A percentile compares a stretch with the other conserved stretches of the same genome.
Evolutionary conservation across 2,888 invertebrate genomes (phyloP).

Genomic region (Colletes collaris): DNA sequence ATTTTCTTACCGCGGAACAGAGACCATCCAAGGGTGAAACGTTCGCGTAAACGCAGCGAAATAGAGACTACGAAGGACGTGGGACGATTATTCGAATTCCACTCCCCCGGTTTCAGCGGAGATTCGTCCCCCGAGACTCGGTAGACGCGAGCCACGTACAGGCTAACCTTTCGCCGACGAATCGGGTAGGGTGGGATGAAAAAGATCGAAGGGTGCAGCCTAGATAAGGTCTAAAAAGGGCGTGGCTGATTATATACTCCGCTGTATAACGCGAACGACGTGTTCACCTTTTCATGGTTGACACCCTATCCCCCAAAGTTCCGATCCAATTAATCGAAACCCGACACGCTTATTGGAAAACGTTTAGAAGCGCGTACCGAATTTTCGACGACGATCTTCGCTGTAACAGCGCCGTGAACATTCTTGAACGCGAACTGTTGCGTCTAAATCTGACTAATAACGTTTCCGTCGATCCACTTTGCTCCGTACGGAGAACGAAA

Average conservation of each 20-base stretch:
- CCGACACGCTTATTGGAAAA: slow-evolving; percentile 48
- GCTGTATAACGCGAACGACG: slow-evolving; percentile 29
- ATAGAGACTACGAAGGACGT: slow-evolving; percentile 26
- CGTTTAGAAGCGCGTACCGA: slow-evolving; percentile 26
- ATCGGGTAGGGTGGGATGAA: slow-evolving; percentile 24
- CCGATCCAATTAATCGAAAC: slow-evolving; percentile 55
- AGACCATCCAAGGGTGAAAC: no score
- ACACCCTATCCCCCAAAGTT: slow-evolving; percentile 51
- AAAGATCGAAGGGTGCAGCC: slow-evolving; percentile 75
- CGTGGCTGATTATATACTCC: slow-evolving; percentile 71
- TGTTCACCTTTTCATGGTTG: slow-evolving; percentile 40
- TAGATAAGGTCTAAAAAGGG: slow-evolving; percentile 73
- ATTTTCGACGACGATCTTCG: neutral
- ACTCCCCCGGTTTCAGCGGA: slow-evolving; percentile 26
- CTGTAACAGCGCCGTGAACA: slow-evolving; percentile 5
- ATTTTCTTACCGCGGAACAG: neutral
- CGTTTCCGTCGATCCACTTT: neutral
- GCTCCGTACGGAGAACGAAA: slow-evolving; percentile 33
- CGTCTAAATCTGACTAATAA: neutral
- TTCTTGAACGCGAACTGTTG: neutral
- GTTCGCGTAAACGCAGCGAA: no score
- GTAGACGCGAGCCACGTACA: slow-evolving; percentile 28
- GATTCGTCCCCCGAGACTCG: slow-evolving; percentile 52
- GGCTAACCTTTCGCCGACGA: slow-evolving; percentile 52
- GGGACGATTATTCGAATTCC: slow-evolving; percentile 50